Evolutionary conservation across 2,113 vertebrate genomes (phyloP).

Genomic region (Orcinus orca): DNA sequence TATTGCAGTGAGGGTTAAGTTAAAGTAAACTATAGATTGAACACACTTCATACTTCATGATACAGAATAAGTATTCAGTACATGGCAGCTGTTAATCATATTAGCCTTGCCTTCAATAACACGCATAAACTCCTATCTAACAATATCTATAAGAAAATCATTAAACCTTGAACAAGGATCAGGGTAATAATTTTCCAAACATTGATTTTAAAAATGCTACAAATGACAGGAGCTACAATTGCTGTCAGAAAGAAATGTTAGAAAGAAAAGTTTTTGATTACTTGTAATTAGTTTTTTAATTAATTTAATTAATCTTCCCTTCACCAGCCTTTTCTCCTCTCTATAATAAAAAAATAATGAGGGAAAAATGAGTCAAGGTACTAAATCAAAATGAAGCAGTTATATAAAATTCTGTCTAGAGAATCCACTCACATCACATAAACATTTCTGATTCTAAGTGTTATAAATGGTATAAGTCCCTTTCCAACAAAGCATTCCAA

Average conservation of each 20-base stretch:
- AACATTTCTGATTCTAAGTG: conserved; percentile 48
- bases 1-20: neutral
- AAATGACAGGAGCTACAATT: conserved; percentile 46
- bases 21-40: neutral
- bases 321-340: conserved; percentile 60
- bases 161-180: conserved; percentile 68
- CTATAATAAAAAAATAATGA: conserved; percentile 73
- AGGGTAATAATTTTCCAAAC: conserved; percentile 64
- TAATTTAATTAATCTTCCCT: conserved; percentile 69
- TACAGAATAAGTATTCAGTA: neutral
- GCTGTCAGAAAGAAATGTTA: conserved; percentile 67
- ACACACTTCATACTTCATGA: neutral
- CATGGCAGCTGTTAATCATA: conserved; percentile 7
- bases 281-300: conserved; percentile 79
- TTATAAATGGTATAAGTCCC: neutral
- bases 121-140: neutral
- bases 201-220: conserved; percentile 64
- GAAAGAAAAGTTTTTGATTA: conserved; percentile 69
- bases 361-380: conserved; percentile 57
- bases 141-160: conserved; percentile 36
- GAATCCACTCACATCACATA: neutral
- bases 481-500: conserved; percentile 24
- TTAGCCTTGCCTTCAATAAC: conserved; percentile 16
- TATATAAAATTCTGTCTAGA: conserved; percentile 50
- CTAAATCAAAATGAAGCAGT: conserved; percentile 68